These are phyloP conservation scores for Rhopalosiphum maidis DNA, from an alignment of 1,140 invertebrate species.

Conservation along the genomic window DNA sequence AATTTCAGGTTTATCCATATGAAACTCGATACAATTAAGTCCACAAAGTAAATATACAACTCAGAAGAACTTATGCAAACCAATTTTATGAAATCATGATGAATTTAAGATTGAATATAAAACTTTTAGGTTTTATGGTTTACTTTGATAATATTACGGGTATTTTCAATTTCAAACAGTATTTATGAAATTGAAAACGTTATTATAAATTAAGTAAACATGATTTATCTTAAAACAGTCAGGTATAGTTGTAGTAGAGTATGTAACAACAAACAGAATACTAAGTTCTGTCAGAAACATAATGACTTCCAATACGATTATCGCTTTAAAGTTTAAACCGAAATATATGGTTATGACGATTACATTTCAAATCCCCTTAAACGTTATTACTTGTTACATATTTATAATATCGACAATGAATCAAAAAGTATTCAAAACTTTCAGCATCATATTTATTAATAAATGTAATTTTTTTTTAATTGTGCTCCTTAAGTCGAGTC, in stretches of 20 bases:
- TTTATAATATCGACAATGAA: not conserved
- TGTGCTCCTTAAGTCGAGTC: not conserved
- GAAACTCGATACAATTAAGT: not conserved
- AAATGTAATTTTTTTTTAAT: not conserved
- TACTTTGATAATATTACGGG: not conserved
- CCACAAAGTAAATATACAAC: not conserved
- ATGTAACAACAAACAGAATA: not conserved
- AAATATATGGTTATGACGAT: not conserved
- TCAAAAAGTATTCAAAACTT: not conserved
- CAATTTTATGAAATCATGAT: not conserved
- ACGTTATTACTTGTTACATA: not conserved
- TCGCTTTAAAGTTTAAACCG: not conserved
- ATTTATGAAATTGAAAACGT: not conserved
- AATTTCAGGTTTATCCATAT: not conserved
- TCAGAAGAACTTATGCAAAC: not conserved
- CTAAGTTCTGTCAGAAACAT: not conserved
- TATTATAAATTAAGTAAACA: not conserved
- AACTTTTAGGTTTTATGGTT: not conserved
- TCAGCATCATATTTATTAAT: no score
- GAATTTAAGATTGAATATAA: not conserved
- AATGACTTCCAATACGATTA: not conserved
- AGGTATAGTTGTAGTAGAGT: not conserved
- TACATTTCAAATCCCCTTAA: not conserved
- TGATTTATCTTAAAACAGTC: not conserved
- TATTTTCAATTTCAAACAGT: not conserved